Conservation (phyloP, 2,797 vertebrate genomes). For the Chelon labrosus region DNA sequence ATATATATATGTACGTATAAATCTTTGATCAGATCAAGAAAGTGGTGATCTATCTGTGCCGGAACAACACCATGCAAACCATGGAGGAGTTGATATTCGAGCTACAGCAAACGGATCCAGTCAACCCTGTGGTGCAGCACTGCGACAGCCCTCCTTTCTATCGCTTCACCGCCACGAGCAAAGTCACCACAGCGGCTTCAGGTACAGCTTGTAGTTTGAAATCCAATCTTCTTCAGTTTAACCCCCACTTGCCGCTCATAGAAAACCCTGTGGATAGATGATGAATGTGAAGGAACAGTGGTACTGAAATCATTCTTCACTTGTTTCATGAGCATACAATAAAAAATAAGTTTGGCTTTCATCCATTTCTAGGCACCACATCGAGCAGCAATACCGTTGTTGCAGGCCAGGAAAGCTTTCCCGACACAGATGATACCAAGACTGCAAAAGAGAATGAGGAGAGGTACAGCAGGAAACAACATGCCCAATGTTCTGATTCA, state of each 20-base stretch:
- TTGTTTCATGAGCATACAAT: background rate
- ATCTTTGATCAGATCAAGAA: constrained; percentile 92
- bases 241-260: no score
- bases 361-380: constrained; percentile 87
- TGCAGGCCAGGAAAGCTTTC: constrained; percentile 91
- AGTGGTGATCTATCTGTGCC: constrained; percentile 95
- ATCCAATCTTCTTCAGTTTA: no score
- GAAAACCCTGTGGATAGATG: no score
- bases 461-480: constrained; percentile 81
- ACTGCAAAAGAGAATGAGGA: constrained; percentile 91
- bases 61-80: constrained; percentile 97
- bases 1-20: no score
- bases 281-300: no score
- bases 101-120: constrained; percentile 95
- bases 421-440: constrained; percentile 90
- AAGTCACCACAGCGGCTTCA: constrained; percentile 89
- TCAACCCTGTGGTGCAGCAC: constrained; percentile 96
- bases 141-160: constrained; percentile 98
- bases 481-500: constrained; percentile 9
- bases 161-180: constrained; percentile 93
- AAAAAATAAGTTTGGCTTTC: background rate
- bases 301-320: no score
- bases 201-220: constrained; percentile 79
- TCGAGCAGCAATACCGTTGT: constrained; percentile 96
- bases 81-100: constrained; percentile 98